Evolutionary conservation across 64 coral and sea anemone genomes (phyloP), one percentile per base, ranked within the genome.

Genomic region (Actinia tenebrosa): DNA sequence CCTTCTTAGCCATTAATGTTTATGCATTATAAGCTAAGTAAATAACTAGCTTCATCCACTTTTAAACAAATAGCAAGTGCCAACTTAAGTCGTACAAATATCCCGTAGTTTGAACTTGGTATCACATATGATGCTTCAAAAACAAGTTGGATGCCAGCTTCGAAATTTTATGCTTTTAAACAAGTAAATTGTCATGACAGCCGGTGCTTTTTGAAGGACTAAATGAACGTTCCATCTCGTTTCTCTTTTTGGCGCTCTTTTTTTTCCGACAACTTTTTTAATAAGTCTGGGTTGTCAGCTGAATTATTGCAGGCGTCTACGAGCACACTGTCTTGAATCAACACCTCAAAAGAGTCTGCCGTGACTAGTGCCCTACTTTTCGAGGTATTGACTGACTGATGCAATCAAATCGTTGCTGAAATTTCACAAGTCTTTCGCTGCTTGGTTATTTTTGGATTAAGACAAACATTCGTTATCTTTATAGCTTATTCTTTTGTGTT

Each of bases 41-140:
- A 75, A 75, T 75, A 75, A 43, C 69, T 75, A 75, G 69, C 69
- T 37, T 75, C 27, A 75, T 75, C 69, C 23, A 42, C 69, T 30
- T 30, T 25, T 13, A 2, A 75, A 19, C 69, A 75, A 75, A 75
- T 75, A 75, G 69, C 5, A 75, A 37, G 69, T 42, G 69, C 69
- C 26, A 72, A 7, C 26, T 23, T 72, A 26, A 66, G 6, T 42
- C 9, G 26, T 37, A 1, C 7, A 27, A n/a, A 72, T 37, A 72
- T 30, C 10, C n/a, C 69, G 18, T 72, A 27, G 69, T 23, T 42
- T 3, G n/a, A 25, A 75, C 5, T 75, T 50, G 47, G 47, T 2
- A 30, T 27, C n/a, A 10, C 3, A n/a, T 5, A n/a, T 69, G 19
- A 42, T 75, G 2, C 25, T 25, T 75, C 0, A 30, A 13, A 75